Percentiles rank a stretch among this genome's conserved stretches.
These are phyloP conservation scores for Microchirus variegatus DNA, from an alignment of 2,797 vertebrate genomes.

Conservation along the genomic window DNA sequence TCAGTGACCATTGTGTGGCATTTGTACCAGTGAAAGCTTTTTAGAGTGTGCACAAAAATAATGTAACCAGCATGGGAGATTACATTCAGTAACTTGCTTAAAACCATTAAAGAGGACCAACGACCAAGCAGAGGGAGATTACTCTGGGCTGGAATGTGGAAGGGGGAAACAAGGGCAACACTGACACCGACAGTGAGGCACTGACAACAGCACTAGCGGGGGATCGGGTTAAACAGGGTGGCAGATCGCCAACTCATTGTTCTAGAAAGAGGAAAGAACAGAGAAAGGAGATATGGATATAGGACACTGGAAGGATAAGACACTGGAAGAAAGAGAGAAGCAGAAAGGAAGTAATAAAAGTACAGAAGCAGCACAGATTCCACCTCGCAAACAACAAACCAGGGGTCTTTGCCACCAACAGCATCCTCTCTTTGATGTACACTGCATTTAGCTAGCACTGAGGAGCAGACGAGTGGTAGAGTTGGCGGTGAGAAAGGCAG, in stretches of 20 bases:
- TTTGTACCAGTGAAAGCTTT: slow-evolving; percentile 27
- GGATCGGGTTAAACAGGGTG: slow-evolving; percentile 64
- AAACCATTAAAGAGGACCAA: slow-evolving; percentile 67
- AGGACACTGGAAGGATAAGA: slow-evolving; percentile 52
- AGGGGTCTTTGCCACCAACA: slow-evolving; percentile 68
- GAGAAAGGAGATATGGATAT: slow-evolving; percentile 18
- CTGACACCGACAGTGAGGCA: slow-evolving; percentile 63
- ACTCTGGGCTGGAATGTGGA: slow-evolving; percentile 68
- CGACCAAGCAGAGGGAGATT: slow-evolving; percentile 63
- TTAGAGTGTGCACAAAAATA: slow-evolving; percentile 51
- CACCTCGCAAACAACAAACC: slow-evolving; percentile 71
- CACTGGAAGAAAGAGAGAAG: slow-evolving; percentile 25
- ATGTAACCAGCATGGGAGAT: slow-evolving; percentile 78
- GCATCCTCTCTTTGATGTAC: slow-evolving; percentile 78
- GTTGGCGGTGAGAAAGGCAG: slow-evolving; percentile 56
- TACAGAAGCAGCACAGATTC: slow-evolving; percentile 63
- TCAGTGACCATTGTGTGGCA: slow-evolving; percentile 4
- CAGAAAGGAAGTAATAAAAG: slow-evolving; percentile 41
- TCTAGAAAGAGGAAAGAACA: slow-evolving; percentile 51
- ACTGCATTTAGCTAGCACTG: slow-evolving; percentile 65
- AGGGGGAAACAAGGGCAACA: slow-evolving; percentile 52
- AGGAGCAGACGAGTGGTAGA: slow-evolving; percentile 53
- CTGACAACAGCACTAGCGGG: slow-evolving; percentile 50
- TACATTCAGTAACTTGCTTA: slow-evolving; percentile 77
- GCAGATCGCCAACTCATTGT: slow-evolving; percentile 57